A percentile compares a stretch with the other conserved stretches of the same genome.
These are phyloP conservation scores for Oscheius sp. DNA, from an alignment of 2,888 invertebrate species.

Conservation along the genomic window DNA sequence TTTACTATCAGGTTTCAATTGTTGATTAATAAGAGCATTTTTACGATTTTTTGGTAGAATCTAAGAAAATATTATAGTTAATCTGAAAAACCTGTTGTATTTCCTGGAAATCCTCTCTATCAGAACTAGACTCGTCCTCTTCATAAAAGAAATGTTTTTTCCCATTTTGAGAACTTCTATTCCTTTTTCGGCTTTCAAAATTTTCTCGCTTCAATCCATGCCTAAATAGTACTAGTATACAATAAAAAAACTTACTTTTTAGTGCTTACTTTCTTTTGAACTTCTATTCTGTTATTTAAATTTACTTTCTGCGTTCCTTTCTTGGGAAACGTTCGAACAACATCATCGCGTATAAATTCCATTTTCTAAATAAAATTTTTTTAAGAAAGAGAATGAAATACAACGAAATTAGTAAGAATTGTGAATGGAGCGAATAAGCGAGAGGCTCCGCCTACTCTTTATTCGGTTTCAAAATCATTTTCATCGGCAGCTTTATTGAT, in stretches of 20 bases:
- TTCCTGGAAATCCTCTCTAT: constrained; percentile 5
- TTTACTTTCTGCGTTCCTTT: not conserved
- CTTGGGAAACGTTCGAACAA: constrained; percentile 6
- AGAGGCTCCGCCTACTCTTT: constrained; percentile 2
- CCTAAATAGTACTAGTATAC: not conserved
- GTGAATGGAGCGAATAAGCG: not conserved
- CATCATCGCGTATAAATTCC: not conserved
- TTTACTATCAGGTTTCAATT: too few relatives aligned
- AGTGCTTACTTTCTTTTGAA: not conserved
- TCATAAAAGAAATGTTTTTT: not conserved
- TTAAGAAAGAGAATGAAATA: not conserved
- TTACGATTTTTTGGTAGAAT: constrained; percentile 1
- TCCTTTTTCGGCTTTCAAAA: too few relatives aligned
- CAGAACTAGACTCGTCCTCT: not conserved
- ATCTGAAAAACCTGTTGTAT: not conserved
- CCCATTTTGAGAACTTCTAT: not conserved
- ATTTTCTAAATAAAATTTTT: not conserved
- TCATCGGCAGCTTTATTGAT: constrained; percentile 1
- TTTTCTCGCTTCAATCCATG: not conserved
- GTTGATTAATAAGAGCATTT: too few relatives aligned
- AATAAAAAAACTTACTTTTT: not conserved
- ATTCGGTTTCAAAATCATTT: constrained; percentile 2
- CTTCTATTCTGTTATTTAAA: not conserved
- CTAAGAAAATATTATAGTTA: not conserved
- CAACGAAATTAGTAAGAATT: not conserved